Evolutionary conservation across 2,113 vertebrate genomes (phyloP).

Genomic region (Tragelaphus imberbis): DNA sequence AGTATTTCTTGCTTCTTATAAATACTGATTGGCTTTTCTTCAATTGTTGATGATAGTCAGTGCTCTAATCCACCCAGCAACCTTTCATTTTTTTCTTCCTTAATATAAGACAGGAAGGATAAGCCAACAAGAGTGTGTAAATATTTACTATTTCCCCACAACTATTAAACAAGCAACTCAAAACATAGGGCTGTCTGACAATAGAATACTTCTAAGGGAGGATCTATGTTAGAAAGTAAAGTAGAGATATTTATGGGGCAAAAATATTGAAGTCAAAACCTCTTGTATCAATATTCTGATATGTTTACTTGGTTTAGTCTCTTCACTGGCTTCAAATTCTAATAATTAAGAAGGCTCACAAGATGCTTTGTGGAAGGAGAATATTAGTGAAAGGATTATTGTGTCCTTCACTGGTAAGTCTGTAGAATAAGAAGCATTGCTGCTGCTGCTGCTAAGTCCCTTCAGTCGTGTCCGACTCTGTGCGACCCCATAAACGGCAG

Average conservation of each 20-base stretch:
- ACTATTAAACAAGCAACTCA: background rate
- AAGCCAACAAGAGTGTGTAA: background rate
- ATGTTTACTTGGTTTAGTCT: background rate
- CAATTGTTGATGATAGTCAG: background rate
- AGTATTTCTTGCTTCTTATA: background rate
- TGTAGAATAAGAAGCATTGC: background rate
- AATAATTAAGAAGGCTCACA: background rate
- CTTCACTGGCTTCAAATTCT: constrained; percentile 18
- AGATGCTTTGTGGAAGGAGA: background rate
- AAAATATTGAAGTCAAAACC: background rate
- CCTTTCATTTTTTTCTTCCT: background rate
- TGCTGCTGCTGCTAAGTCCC: too few relatives aligned
- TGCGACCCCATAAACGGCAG: too few relatives aligned
- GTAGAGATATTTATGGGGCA: background rate
- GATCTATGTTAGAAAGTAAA: background rate
- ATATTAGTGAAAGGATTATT: background rate
- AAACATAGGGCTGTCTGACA: background rate
- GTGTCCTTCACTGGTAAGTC: background rate
- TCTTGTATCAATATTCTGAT: background rate
- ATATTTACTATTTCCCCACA: background rate
- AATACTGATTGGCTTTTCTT: background rate
- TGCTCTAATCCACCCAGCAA: background rate
- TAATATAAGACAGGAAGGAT: background rate
- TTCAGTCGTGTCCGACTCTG: too few relatives aligned
- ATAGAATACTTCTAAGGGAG: background rate